Base-by-base conservation (phyloP, 92 coral and sea anemone genomes). In the Bergia puertoricense region DNA sequence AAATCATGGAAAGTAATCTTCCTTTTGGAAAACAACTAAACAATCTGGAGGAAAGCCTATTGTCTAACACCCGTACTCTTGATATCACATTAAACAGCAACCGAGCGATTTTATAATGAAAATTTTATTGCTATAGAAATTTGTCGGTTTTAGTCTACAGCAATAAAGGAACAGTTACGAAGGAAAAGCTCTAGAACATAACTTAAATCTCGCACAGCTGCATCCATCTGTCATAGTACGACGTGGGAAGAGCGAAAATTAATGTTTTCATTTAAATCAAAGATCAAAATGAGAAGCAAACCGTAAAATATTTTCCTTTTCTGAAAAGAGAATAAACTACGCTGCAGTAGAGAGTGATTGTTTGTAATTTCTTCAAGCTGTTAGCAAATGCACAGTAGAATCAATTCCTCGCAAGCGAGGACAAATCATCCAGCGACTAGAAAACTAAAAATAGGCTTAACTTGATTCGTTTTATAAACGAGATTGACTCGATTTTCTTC, bases 41-140 rank as follows among this genome's bases (percentile, higher is more conserved):
- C 77, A 46, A 72, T 30, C 46, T 30, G 18, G 68, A 38, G 59
- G 46, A 48, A 57, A 14, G 18, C 45, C 54, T 56, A 23, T 84
- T 69, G 77, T 72, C 42, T 14, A 22, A 30, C 67, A 84, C 44
- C 78, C 87, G 68, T 36, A 8, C 87, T 46, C 37, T 72, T 84
- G 59, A 72, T 72, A 45, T 36, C 57, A 71, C 39, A 44, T 36
- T 11, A 36, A 84, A 84, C 79, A 44, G 11, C 87, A 84, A 23
- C 59, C 62, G 6, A 44, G 74, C 67, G n/a, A 13, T 48, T 84
- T 36, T 54, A 71, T 84, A 84, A 84, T 71, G 87, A 84, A 84
- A 48, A 13, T 66, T 84, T 72, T 84, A 84, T 84, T 84, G 87
- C 87, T 84, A 66, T 84, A 69, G 79, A 84, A 84, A 69, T 30